Percentiles rank a stretch among this genome's conserved stretches.
Conservation (phyloP, 2,113 vertebrate genomes). For the Caranx melampygus region DNA sequence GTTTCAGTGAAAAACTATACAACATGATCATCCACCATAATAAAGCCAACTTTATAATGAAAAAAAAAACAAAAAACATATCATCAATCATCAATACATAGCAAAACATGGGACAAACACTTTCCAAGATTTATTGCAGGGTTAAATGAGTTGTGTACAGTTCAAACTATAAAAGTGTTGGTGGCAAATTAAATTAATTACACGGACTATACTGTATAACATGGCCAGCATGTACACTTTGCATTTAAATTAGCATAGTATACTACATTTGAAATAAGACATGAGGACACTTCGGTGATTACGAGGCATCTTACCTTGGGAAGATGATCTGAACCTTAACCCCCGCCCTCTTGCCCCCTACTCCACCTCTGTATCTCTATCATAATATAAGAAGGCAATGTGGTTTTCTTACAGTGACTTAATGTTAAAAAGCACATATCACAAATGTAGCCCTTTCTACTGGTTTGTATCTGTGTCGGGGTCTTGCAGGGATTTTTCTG, state of each 20-base stretch:
- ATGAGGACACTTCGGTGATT: constrained; percentile 40
- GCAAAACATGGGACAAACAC: not conserved
- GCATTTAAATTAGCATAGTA: constrained; percentile 65
- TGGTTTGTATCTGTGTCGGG: constrained; percentile 42
- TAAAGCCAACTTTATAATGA: constrained; percentile 5
- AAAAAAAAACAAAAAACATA: too few species aligned
- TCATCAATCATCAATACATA: not conserved
- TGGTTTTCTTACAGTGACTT: constrained; percentile 46
- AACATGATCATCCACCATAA: not conserved
- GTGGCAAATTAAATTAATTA: constrained; percentile 70
- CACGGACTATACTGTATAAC: constrained; percentile 56
- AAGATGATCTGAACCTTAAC: constrained; percentile 51
- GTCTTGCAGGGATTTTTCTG: constrained; percentile 56
- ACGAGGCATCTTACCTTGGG: constrained; percentile 61
- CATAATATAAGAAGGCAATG: constrained; percentile 27
- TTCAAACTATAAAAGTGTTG: constrained; percentile 47
- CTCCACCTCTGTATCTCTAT: not conserved
- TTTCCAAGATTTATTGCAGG: constrained; percentile 50
- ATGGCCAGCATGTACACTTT: constrained; percentile 82
- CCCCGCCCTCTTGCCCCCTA: not conserved
- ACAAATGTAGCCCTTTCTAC: constrained; percentile 34
- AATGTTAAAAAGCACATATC: constrained; percentile 18
- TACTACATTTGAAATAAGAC: constrained; percentile 64
- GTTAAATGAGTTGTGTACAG: constrained; percentile 55
- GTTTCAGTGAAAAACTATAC: not conserved